phyloP scores from a whole-genome alignment of 2,888 invertebrate genomes.

The Machimus rusticus region DNA sequence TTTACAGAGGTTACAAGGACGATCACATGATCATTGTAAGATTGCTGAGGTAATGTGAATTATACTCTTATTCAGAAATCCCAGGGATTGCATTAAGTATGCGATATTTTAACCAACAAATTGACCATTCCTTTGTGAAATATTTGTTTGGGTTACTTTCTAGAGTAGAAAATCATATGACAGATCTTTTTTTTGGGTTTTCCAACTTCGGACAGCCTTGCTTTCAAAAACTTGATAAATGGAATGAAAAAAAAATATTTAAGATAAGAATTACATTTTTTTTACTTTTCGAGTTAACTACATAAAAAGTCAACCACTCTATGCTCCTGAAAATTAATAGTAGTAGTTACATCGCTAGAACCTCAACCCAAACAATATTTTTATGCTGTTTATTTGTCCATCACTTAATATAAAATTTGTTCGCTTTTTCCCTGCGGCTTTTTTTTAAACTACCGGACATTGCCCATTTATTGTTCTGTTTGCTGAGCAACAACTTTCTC shows the following conservation, averaged over 20 bases:
- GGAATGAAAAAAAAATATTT: not conserved
- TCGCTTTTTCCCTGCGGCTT: not conserved
- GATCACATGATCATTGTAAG: not conserved
- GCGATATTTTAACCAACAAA: not conserved
- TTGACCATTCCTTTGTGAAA: not conserved
- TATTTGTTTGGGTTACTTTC: not conserved
- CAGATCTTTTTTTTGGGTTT: not conserved
- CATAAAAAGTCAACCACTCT: too few relatives aligned
- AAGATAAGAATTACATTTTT: not conserved
- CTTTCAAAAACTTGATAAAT: not conserved
- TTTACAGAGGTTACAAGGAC: not conserved
- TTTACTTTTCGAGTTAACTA: too few relatives aligned
- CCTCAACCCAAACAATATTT: not conserved
- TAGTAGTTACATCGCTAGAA: too few relatives aligned
- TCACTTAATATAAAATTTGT: not conserved
- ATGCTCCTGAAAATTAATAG: too few relatives aligned
- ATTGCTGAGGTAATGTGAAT: not conserved
- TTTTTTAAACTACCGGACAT: not conserved
- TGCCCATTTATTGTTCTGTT: not conserved
- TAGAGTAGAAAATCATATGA: not conserved
- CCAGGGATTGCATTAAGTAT: not conserved
- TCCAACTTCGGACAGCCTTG: not conserved
- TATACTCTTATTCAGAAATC: not conserved
- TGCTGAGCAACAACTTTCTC: not conserved
- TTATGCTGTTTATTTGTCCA: not conserved